Percentiles rank a stretch among this genome's conserved stretches.
Conservation (phyloP, 2,888 invertebrate species). For the Protophormia terraenovae region DNA sequence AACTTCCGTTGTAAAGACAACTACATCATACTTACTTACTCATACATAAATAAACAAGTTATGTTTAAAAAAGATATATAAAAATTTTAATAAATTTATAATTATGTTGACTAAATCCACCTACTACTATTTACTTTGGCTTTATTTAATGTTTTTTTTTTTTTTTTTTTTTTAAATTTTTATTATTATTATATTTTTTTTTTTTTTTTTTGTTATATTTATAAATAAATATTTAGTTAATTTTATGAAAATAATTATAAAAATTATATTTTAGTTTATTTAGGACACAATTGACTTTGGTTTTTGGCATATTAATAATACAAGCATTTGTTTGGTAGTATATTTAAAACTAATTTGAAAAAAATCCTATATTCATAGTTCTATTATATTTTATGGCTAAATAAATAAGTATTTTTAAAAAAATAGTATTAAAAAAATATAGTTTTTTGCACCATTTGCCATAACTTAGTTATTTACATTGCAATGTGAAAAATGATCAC, state of each 20-base stretch:
- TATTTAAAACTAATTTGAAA: conserved; percentile 35
- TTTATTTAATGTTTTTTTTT: not conserved
- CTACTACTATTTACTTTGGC: not conserved
- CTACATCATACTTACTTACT: not conserved
- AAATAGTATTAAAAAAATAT: not conserved
- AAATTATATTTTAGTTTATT: conserved; percentile 52
- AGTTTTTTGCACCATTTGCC: not conserved
- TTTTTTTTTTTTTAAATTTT: not conserved
- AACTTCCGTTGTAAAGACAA: conserved; percentile 45
- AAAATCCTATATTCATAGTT: conserved; percentile 1
- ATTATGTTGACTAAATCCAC: conserved; percentile 37
- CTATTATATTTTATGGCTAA: not conserved
- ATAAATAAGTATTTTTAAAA: not conserved
- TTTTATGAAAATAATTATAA: conserved; percentile 43
- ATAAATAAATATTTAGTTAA: conserved; percentile 29
- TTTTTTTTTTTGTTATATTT: not conserved
- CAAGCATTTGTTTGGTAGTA: conserved; percentile 31
- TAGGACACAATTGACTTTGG: conserved; percentile 58
- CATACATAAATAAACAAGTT: conserved; percentile 4
- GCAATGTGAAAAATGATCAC: conserved; percentile 75
- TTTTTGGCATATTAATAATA: conserved; percentile 49
- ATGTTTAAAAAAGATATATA: not conserved
- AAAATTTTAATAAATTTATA: conserved; percentile 29
- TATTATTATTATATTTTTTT: too few relatives aligned
- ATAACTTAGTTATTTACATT: conserved; percentile 70